Conservation (phyloP, 2,888 invertebrate species). For the Linnaemya tessellans region DNA sequence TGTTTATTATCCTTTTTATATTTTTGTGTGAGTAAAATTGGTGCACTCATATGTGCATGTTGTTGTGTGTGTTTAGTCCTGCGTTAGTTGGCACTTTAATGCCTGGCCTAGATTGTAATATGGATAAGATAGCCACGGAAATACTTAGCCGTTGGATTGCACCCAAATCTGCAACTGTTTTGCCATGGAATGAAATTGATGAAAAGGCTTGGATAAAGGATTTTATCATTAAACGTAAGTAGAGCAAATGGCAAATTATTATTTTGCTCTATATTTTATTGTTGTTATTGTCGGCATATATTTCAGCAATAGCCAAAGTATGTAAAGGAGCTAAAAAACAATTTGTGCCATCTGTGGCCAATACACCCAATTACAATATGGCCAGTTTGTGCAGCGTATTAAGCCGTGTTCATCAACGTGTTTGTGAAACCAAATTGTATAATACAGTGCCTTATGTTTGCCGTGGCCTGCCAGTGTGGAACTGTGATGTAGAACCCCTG, state of each 20-base stretch:
- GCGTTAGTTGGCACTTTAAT: conserved; percentile 84
- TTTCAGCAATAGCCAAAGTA: conserved; percentile 28
- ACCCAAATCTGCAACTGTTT: conserved; percentile 77
- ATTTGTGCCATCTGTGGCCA: conserved; percentile 34
- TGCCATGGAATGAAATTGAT: conserved; percentile 84
- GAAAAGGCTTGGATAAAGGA: conserved; percentile 82
- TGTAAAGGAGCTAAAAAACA: background rate
- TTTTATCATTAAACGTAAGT: conserved; percentile 77
- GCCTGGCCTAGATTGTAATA: conserved; percentile 84
- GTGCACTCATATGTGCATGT: conserved; percentile 34
- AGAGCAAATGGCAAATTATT: conserved; percentile 19
- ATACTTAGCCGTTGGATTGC: conserved; percentile 84
- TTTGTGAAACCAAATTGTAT: conserved; percentile 76
- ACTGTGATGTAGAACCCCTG: conserved; percentile 76
- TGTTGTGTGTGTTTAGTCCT: conserved; percentile 81
- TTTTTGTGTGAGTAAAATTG: conserved; percentile 4
- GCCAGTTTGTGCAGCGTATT: conserved; percentile 78
- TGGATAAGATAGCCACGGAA: conserved; percentile 84
- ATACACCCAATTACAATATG: conserved; percentile 74
- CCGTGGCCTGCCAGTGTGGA: conserved; percentile 80
- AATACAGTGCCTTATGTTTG: conserved; percentile 79
- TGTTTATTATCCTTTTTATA: conserved; percentile 26
- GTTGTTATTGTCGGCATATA: conserved; percentile 24
- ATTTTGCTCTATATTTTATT: background rate
- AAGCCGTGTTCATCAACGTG: conserved; percentile 77